Base-by-base conservation (phyloP, 2,113 vertebrate genomes). In the Misgurnus mizolepis region DNA sequence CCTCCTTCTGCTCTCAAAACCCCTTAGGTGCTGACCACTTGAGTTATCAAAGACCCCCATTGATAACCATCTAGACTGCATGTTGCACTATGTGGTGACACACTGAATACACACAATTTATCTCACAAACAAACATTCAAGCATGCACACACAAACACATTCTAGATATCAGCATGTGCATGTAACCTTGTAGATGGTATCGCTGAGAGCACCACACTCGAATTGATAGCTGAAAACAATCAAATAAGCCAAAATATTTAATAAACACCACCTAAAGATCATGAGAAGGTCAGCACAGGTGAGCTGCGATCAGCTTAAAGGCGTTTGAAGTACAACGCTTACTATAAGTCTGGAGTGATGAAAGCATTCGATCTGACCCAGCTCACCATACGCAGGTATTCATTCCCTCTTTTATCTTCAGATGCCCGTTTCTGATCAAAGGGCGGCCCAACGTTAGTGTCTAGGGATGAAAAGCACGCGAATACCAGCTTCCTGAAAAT, bases 351-450 rank as follows among this genome's bases (percentile, higher is more conserved):
- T 70, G 72, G 61, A 70, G 49, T 53, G 61, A 86, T 87, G 73
- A 88, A 88, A 88, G 84, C 50, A 78, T 83, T 71, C 56, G 45
- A 78, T 80, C 50, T 84, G 82, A 85, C 79, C 84, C 70, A 56
- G 66, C 79, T 78, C 61, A 43, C 76, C 67, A 75, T 41, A 15
- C 78, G 62, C 81, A 86, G 81, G 81, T 88, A 85, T 86, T 80
- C 69, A 85, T 82, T 65, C 67, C 15, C 65, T 40, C 61, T 83
- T 85, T 87, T 76, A 88, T 83, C 73, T 88, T 78, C 61, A 76
- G 67, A 78, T 84, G 62, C 73, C 56, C 61, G 43, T 84, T 80
- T 77, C 73, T 74, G 83, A 86, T 87, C 79, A 86, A 86, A 87
- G 88, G 41, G 50, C 71, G 80, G 53, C 15, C 60, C 77, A 68